phyloP scores from a whole-genome alignment of 2,888 invertebrate genomes.

The Nemurella pictetii region DNA sequence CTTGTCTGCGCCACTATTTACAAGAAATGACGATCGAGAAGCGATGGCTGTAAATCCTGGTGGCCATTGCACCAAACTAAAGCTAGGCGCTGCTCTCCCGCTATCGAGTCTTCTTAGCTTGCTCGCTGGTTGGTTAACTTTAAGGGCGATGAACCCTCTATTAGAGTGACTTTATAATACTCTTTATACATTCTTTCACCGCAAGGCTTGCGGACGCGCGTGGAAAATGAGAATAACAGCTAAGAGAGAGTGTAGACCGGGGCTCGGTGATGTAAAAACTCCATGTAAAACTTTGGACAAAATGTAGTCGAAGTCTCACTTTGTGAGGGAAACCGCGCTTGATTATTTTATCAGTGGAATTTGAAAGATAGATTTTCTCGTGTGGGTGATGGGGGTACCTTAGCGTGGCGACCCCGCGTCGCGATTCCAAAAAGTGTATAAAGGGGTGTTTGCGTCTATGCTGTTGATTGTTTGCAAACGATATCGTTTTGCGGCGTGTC shows the following conservation, averaged over 20 bases:
- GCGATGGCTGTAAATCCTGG: no score
- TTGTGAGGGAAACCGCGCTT: background rate
- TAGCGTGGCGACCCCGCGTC: no score
- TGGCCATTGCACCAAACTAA: no score
- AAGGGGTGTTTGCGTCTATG: background rate
- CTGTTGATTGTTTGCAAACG: no score
- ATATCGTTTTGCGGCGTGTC: background rate
- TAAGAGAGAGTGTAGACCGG: background rate
- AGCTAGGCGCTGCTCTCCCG: no score
- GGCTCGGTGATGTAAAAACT: background rate
- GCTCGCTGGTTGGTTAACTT: background rate
- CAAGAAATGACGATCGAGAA: no score
- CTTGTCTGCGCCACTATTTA: no score
- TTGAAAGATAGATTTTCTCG: no score
- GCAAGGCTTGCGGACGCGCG: background rate
- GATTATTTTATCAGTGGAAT: background rate
- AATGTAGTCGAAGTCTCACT: background rate
- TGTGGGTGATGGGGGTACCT: no score
- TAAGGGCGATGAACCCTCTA: background rate
- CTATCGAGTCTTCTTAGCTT: no score
- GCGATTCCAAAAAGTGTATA: no score
- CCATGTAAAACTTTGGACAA: background rate
- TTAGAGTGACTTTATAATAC: background rate
- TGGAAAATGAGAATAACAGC: background rate
- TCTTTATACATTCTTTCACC: background rate